phyloP scores from a whole-genome alignment of 2,888 invertebrate genomes.

The Diplolepis rosae region DNA sequence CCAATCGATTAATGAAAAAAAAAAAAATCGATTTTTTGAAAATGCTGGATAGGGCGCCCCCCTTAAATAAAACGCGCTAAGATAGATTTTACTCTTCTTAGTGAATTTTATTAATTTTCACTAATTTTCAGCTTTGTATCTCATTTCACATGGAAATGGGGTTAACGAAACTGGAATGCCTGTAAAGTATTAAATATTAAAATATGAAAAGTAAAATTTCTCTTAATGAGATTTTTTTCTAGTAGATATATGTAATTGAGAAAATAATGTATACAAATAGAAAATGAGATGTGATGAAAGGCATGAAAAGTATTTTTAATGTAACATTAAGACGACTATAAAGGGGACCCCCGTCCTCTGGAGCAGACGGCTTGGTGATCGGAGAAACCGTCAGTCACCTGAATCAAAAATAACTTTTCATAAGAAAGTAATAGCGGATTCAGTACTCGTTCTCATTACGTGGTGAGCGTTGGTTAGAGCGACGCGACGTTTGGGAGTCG shows the following conservation, averaged over 20 bases:
- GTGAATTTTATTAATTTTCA: too few species aligned
- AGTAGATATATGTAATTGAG: neutral
- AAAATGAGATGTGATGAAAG: neutral
- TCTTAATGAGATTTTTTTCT: neutral
- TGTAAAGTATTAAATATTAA: too few species aligned
- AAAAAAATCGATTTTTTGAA: too few species aligned
- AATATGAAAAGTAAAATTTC: neutral
- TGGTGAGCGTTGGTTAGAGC: slow-evolving; percentile 42
- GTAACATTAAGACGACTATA: neutral
- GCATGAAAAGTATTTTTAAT: slow-evolving; percentile 27
- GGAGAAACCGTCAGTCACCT: slow-evolving; percentile 32
- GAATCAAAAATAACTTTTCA: slow-evolving; percentile 59
- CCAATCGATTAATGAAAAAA: too few species aligned
- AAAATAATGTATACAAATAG: neutral
- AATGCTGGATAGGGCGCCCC: too few species aligned
- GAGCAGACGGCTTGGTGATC: too few species aligned
- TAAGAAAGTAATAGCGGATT: slow-evolving; percentile 62
- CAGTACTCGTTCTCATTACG: slow-evolving; percentile 65
- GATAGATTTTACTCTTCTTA: too few species aligned
- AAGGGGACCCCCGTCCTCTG: neutral
- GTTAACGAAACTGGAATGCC: too few species aligned
- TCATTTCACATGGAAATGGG: too few species aligned
- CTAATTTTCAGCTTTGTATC: too few species aligned
- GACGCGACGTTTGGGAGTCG: slow-evolving; percentile 42
- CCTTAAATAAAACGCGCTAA: too few species aligned